phyloP scores from a whole-genome alignment of 2,797 vertebrate species.

The Hirundo rustica region DNA sequence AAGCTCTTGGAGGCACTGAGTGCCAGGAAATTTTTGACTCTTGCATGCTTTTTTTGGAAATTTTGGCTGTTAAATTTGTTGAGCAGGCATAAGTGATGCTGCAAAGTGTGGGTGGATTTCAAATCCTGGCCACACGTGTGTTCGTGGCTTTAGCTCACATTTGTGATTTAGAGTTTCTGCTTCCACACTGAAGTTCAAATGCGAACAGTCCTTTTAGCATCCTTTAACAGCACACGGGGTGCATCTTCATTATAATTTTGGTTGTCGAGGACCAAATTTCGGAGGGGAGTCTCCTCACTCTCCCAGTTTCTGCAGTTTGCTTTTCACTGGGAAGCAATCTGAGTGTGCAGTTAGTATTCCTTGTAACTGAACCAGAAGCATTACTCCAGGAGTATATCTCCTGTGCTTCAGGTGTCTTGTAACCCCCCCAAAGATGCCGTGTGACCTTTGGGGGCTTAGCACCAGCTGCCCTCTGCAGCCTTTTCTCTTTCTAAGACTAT shows the following conservation, averaged over 20 bases:
- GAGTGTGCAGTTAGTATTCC: not conserved
- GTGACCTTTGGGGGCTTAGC: not conserved
- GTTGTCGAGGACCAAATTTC: not conserved
- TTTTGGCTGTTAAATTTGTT: not conserved
- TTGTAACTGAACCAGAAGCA: not conserved
- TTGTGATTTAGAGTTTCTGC: not conserved
- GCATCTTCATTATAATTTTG: not conserved
- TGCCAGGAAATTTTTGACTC: conserved; percentile 14
- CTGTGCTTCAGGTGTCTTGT: not conserved
- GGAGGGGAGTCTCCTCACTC: not conserved
- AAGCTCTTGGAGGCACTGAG: not conserved
- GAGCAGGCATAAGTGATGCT: not conserved
- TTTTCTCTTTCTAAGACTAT: not conserved
- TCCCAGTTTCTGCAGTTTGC: not conserved
- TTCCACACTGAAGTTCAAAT: not conserved
- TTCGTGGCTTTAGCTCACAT: not conserved
- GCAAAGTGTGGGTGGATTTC: not conserved
- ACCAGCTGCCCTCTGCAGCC: not conserved
- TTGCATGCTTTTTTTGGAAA: not conserved
- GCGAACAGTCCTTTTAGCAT: not conserved
- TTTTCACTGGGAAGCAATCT: not conserved
- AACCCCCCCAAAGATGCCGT: not conserved
- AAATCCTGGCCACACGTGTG: not conserved
- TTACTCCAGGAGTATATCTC: not conserved
- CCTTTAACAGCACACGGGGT: not conserved